Base-by-base conservation (phyloP, 2,113 vertebrate species). In the Etia nguti region DNA sequence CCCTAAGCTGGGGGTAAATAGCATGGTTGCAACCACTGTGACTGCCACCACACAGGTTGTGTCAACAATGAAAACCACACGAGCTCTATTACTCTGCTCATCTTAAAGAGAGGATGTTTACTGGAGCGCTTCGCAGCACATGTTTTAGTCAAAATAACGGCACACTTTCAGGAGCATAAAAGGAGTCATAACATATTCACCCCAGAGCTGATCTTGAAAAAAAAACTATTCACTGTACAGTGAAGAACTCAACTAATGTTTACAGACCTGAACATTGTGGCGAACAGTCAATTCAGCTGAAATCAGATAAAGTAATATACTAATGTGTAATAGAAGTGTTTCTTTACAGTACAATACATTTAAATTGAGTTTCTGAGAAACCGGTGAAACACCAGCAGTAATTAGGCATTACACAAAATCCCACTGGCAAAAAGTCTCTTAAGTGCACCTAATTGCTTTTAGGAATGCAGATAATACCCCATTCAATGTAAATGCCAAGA, bases 11-110 rank as follows among this genome's bases (percentile, higher is more conserved):
- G 26, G 81, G 87, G 84, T 60, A 56, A 91, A 91, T 91, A 89
- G 90, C 90, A 6, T 48, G 87, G 83, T 92, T 87, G 90, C 88
- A 92, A 46, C 81, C 90, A 89, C 93, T 91, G 93, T 93, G 90
- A 94, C 87, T 82, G 7, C 87, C 83, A 88, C 56, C 82, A 88
- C 86, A 57, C 80, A 18, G 68, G 26, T 75, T 85, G 85, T 15
- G 26, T 90, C 90, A 93, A 85, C 90, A 87, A 24, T 15, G 29
- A 52, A 46, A 88, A 87, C 55, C 88, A 73, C 87, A 88, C 57
- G 5, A 29, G 81, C 50, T 75, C 55, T 24, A 86, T 65, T 41
- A 10, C 22, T 26, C 77, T 10, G 62, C 92, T 90, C 83, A 93
- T 95, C 92, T 93, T 6, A 56, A 81, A 50, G 77, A 5, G 31